Evolutionary conservation across 92 coral and sea anemone species (phyloP), one percentile per base, ranked within the genome.

Genomic region (Nematostella vectensis): DNA sequence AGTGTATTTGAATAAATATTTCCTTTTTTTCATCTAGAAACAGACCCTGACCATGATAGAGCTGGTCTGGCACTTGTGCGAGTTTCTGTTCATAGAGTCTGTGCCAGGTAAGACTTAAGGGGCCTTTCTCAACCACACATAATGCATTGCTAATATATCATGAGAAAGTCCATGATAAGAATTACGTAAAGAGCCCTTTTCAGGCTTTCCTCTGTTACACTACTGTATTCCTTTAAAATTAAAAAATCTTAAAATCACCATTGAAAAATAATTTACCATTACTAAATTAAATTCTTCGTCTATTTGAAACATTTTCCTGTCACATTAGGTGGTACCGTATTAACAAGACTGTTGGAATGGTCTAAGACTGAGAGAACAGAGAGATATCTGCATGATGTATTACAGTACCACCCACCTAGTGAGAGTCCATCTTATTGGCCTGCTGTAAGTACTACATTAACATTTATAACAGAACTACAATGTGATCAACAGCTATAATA

Each of bases 61-160:
- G 50, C 79, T 88, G 45, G 96, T 91, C 24, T 91, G 98, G 98
- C 96, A 91, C 57, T 79, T 91, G 29, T 81, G 98, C 78, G 98
- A 91, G 70, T 84, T 91, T 29, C 78, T 91, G 12, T 86, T 91
- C 54, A 85, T 91, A 10, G 96, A 91, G 68, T 69, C 81, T 2
- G 59, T 85, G 25, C 98, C 98, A 86, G 98, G 98, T 91, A 59
- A 29, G 53, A 51, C 3, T n/a, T 11, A 1, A 54, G 44, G 10
- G 11, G n/a, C 44, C 44, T 10, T 37, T 37, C n/a, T 37, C 10
- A 37, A 37, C n/a, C n/a, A n/a, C n/a, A n/a, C n/a, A n/a, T n/a
- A n/a, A n/a, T n/a, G n/a, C n/a, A n/a, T n/a, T n/a, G n/a, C n/a
- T n/a, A n/a, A n/a, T n/a, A n/a, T n/a, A n/a, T n/a, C n/a, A n/a